Conservation (phyloP, 2,888 invertebrate genomes). For the Lasioglossum vierecki region DNA sequence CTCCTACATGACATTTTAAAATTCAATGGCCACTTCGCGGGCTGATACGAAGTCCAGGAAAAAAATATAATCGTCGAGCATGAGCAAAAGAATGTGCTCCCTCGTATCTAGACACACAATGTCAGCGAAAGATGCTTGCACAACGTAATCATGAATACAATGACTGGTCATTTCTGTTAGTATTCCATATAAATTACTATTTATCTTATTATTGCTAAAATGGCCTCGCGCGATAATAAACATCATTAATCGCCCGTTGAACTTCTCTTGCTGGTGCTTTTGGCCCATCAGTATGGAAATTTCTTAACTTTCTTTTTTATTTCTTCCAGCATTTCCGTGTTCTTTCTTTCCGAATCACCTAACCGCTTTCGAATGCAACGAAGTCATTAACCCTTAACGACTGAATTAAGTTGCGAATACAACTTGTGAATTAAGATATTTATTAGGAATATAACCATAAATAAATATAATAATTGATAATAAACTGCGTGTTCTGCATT, state of each 20-base stretch:
- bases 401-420: too few species aligned
- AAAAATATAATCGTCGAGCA: not conserved
- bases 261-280: not conserved
- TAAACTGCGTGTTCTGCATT: too few species aligned
- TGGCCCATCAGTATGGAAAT: not conserved
- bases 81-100: not conserved
- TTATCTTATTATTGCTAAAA: not conserved
- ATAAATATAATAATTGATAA: too few species aligned
- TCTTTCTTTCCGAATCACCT: too few species aligned
- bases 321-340: too few species aligned
- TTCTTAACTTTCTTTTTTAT: too few species aligned
- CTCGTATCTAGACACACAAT: not conserved
- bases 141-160: not conserved
- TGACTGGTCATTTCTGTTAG: not conserved
- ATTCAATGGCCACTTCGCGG: not conserved
- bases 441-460: too few species aligned
- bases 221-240: not conserved
- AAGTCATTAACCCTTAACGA: too few species aligned
- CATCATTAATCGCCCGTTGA: not conserved
- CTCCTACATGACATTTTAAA: not conserved
- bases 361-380: too few species aligned
- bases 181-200: not conserved
- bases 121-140: not conserved
- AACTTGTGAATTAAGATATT: too few species aligned
- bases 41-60: not conserved